Base-by-base conservation (phyloP, 1,140 invertebrate species). In the Penaeus chinensis region DNA sequence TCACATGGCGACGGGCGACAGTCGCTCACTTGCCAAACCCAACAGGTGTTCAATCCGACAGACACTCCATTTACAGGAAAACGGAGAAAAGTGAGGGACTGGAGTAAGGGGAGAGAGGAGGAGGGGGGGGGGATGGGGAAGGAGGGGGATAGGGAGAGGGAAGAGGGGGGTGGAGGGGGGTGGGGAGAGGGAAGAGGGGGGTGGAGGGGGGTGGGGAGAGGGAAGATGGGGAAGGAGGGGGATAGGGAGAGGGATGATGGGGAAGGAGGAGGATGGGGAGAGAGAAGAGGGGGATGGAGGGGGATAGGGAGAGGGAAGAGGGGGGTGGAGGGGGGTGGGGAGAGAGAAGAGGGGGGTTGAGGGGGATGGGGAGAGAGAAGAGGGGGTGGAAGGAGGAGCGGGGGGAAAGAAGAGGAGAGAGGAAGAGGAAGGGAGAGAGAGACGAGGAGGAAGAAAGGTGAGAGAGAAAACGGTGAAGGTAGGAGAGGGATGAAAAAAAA, bases 401-500 rank as follows among this genome's bases (percentile, higher is more conserved):
- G 63, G 13, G 22, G 22, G 16, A 27, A 10, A 18, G 24, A 3
- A 24, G 3, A 32, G n/a, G 22, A 27, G 11, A 2, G 20, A n/a
- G 32, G 19, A 32, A 0, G 22, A 27, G 79, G 61, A 61, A 24
- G 63, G 27, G 24, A 47, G 37, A 19, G 19, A 11, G 22, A 16
- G 27, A 11, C 11, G 24, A 61, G 83, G 18, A 54, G 37, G 60
- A 66, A 18, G 27, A 37, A 47, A 24, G 24, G 83, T 27, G 69
- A 66, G 27, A 61, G 83, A 76, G 60, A 37, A 60, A 22, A 24
- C 47, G 47, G 60, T 7, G 61, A 69, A 84, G 83, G 60, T n/a
- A 27, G 66, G 71, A 42, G 32, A 37, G 18, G 61, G 32, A 13
- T 32, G 47, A 54, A 65, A 83, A 7, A 47, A 32, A 71, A n/a